Evolutionary conservation across 1,140 invertebrate genomes (phyloP).

Genomic region (Sycobia sp.): DNA sequence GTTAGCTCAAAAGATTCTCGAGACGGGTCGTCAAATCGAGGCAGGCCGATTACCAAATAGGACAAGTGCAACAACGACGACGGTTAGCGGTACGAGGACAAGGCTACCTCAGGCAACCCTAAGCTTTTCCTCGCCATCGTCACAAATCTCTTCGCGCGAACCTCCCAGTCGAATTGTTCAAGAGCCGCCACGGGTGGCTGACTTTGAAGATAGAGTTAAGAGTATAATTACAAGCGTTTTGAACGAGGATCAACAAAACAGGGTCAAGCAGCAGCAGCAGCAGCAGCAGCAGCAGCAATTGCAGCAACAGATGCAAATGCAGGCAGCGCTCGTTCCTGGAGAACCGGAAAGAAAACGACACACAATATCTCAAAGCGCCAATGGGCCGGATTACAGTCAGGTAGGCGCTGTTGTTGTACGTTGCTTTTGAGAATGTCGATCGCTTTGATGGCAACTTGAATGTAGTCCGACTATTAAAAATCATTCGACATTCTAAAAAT

Average conservation of each 20-base stretch:
- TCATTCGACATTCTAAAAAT: not conserved
- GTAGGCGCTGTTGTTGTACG: conserved; percentile 36
- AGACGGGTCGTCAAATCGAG: conserved; percentile 85
- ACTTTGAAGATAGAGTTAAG: conserved; percentile 90
- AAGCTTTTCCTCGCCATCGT: conserved; percentile 44
- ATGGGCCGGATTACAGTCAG: conserved; percentile 65
- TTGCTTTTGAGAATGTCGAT: conserved; percentile 19
- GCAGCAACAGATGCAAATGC: conserved; percentile 44
- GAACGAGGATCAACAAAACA: conserved; percentile 78
- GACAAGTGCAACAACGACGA: conserved; percentile 35
- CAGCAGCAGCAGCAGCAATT: conserved; percentile 47
- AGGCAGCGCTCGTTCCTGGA: conserved; percentile 44
- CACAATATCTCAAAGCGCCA: conserved; percentile 47
- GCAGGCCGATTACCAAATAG: conserved; percentile 70
- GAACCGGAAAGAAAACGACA: conserved; percentile 56
- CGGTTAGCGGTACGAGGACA: conserved; percentile 39
- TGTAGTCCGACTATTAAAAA: conserved; percentile 12
- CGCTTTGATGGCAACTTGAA: conserved; percentile 31
- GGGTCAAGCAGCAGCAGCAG: conserved; percentile 57
- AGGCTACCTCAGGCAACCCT: conserved; percentile 55
- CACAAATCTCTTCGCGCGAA: conserved; percentile 56
- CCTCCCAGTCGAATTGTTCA: conserved; percentile 59
- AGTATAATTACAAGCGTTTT: conserved; percentile 89
- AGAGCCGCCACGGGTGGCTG: conserved; percentile 81
- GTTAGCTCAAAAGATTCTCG: conserved; percentile 85